Conservation (phyloP, 2,113 vertebrate genomes). For the Brachirus orientalis region DNA sequence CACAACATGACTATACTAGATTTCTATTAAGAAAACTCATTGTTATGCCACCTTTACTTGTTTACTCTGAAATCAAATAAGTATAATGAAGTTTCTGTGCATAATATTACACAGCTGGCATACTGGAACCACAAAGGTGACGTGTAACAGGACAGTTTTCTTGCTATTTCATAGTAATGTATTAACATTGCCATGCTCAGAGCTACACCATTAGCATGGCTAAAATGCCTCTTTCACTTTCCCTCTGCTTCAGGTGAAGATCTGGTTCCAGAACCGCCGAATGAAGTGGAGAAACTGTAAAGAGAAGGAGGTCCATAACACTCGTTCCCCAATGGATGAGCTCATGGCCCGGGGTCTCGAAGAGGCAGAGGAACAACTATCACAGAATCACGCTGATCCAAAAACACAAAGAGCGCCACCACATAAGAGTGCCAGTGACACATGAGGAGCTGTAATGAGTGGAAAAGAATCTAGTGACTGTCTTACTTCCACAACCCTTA, state of each 20-base stretch:
- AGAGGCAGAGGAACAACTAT: slow-evolving; percentile 56
- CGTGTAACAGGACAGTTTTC: too few species aligned
- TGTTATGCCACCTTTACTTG: too few species aligned
- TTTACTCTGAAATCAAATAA: too few species aligned
- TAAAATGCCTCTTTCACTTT: not conserved
- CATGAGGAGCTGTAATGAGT: slow-evolving; percentile 22
- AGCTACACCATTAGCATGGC: not conserved
- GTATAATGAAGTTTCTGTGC: too few species aligned
- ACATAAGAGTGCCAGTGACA: slow-evolving; percentile 45
- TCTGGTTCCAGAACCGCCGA: slow-evolving; percentile 98
- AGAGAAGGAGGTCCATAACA: slow-evolving; percentile 87
- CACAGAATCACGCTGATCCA: slow-evolving; percentile 25
- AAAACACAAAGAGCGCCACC: slow-evolving; percentile 36
- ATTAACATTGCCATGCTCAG: not conserved
- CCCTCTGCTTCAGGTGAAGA: slow-evolving; percentile 88
- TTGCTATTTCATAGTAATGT: too few species aligned
- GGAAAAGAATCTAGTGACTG: slow-evolving; percentile 23
- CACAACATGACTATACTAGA: too few species aligned
- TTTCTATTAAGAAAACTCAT: too few species aligned
- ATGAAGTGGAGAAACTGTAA: slow-evolving; percentile 99
- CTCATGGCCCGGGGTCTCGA: slow-evolving; percentile 68
- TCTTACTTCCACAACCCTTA: slow-evolving; percentile 12
- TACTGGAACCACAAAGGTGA: too few species aligned
- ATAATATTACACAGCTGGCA: too few species aligned
- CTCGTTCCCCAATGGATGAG: slow-evolving; percentile 75